Evolutionary conservation across 2,797 vertebrate genomes (phyloP).

Genomic region (Mycteria americana): DNA sequence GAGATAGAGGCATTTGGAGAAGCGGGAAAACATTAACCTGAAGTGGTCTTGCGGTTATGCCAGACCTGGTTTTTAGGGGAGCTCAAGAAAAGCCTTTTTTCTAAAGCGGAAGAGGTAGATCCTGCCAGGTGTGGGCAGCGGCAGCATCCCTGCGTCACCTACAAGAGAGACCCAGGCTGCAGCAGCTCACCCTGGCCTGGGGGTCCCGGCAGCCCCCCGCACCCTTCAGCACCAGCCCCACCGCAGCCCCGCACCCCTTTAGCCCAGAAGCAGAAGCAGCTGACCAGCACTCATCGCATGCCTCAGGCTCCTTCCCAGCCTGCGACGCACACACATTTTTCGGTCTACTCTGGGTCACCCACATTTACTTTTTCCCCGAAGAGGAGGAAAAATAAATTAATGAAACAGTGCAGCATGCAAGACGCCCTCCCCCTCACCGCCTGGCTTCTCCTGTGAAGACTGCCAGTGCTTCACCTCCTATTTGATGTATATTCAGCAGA

Average conservation of each 20-base stretch:
- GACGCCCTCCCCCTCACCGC: neutral
- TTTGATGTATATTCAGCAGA: constrained; percentile 55
- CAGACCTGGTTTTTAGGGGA: neutral
- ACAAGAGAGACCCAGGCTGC: rapidly evolving
- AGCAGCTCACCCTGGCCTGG: neutral
- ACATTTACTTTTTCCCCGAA: constrained; percentile 28
- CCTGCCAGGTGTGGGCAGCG: neutral
- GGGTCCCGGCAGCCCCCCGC: rapidly evolving
- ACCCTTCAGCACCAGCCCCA: neutral
- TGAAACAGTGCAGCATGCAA: constrained; percentile 26
- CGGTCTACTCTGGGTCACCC: constrained; percentile 36
- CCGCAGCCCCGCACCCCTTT: neutral
- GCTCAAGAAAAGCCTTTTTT: neutral
- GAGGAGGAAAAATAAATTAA: constrained; percentile 43
- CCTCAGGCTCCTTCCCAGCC: neutral
- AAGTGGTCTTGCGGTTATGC: neutral
- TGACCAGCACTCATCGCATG: neutral
- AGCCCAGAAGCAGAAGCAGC: neutral
- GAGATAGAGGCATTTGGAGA: neutral
- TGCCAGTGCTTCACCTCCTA: constrained; percentile 40
- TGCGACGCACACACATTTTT: rapidly evolving
- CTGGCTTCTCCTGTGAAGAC: constrained; percentile 31
- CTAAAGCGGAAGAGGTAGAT: neutral
- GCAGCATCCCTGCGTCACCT: neutral
- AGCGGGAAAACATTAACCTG: neutral